Base-by-base conservation (phyloP, 2,888 invertebrate genomes). In the Phyto melanocephala region DNA sequence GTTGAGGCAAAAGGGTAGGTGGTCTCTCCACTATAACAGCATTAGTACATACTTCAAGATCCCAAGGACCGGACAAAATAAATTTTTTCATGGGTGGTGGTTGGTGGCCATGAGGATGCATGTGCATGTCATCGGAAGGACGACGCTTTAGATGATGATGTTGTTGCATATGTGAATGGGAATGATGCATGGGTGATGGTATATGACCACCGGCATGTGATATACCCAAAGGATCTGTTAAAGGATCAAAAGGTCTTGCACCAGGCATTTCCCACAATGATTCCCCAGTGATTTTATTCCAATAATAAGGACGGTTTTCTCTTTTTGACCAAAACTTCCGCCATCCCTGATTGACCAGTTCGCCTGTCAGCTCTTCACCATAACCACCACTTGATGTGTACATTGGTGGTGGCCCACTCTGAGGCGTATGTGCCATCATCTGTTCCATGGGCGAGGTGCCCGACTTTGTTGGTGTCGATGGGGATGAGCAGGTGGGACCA, bases 241-340 rank as follows among this genome's bases (percentile, higher is more conserved):
- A 94, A 1, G 97, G 97, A 92, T 98, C 98, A 91, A 96, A 97
- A 86, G 95, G 95, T 37, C 92, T 86, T 10, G 94, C 91, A n/a
- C 94, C 93, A 13, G 98, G 98, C 93, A 97, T 94, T 90, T 99
- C 98, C 99, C 99, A 99, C 86, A 98, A 92, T n/a, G 98, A 98
- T 92, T 98, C 97, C 70, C 98, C 97, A 0, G 97, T 97, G 24
- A 96, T 92, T 92, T 98, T 98, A 90, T 99, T 99, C 96, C 98
- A 99, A 92, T 96, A 99, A 91, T 99, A 99, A 1, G 97, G 97
- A 33, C 98, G 93, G 89, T 96, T 97, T 91, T 99, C 98, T 71
- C 98, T 92, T 89, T 97, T 97, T 20, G 98, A 98, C 98, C 98
- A 99, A 91, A 96, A 98, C 88, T 97, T 97, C 82, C 98, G 94